Evolutionary conservation across 2,113 vertebrate genomes (phyloP), one percentile per base, ranked within the genome.

Genomic region (Cheilinus undulatus): DNA sequence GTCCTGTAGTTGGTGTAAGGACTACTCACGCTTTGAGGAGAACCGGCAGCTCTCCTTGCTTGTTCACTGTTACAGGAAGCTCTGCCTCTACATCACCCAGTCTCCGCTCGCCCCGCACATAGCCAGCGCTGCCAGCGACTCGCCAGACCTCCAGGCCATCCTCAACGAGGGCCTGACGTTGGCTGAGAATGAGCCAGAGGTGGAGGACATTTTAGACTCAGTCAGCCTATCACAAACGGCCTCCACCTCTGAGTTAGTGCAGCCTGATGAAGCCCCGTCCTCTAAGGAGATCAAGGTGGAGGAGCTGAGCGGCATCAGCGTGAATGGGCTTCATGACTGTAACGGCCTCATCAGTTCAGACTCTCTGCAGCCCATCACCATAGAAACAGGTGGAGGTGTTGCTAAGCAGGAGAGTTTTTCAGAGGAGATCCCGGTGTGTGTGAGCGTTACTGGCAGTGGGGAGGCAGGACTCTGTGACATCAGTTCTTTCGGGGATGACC

Each of bases 1-100:
- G 1, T 98, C 98, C 27, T 99, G 98, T 85, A 99, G 97, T 85
- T 99, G 98, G 97, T 99, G 98, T 89, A 99, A 99, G 90, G 97
- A 99, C 95, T 98, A 99, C 26, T 96, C 97, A 81, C 96, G 97
- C 91, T 99, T 99, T 65, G 95, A 97, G 91, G 97, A 98, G 82
- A 99, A 98, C 82, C 92, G 95, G 83, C 98, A 99, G 91, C 93
- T 99, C 69, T 97, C 96, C 81, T 93, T 99, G 88, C 90, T 99
- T 13, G 98, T 99, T 85, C 96, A 94, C 84, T 99, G 97, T 93
- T 99, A 99, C 93, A 96, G 95, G 92, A 98, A 97, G 86, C 95
- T 99, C 3, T 99, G 97, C 0, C 95, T 98, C 84, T 99, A 99
- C 90, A 97, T 99, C 75, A 94, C 95, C 0, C 96, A 96, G 63